A percentile compares a stretch with the other conserved stretches of the same genome.
Evolutionary conservation across 2,888 invertebrate genomes (phyloP).

Genomic region (Choristoneura rosaceana): DNA sequence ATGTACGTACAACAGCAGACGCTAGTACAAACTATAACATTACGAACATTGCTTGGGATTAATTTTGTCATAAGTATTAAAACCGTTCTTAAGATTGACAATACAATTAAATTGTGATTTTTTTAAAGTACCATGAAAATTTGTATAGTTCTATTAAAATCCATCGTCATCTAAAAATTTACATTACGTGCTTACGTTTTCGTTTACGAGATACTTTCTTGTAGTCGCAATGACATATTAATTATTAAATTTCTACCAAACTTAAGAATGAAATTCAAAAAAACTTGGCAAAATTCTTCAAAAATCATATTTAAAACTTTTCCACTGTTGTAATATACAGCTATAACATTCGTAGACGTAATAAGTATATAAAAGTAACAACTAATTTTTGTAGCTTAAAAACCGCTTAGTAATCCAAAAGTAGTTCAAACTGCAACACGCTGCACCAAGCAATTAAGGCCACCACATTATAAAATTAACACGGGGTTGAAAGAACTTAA

Average conservation of each 20-base stretch:
- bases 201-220: too few species aligned
- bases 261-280: too few species aligned
- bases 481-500: constrained; percentile 55
- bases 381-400: not conserved
- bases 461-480: constrained; percentile 37
- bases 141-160: not conserved
- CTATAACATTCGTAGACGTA: too few species aligned
- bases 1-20: not conserved
- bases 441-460: constrained; percentile 24
- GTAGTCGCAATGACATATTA: too few species aligned
- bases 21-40: not conserved
- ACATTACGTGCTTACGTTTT: not conserved
- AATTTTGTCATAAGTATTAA: constrained; percentile 18
- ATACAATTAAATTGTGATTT: constrained; percentile 6
- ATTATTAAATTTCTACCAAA: too few species aligned
- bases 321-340: too few species aligned
- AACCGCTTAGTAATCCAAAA: not conserved
- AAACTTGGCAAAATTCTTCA: too few species aligned
- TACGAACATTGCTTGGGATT: not conserved
- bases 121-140: not conserved
- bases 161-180: not conserved
- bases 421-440: not conserved
- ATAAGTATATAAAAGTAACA: not conserved
- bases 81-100: constrained; percentile 10
- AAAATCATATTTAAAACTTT: too few species aligned